Percentiles rank a stretch among this genome's conserved stretches.
These are phyloP conservation scores for Chrysopa pallens DNA, from an alignment of 1,140 invertebrate species.

Conservation along the genomic window DNA sequence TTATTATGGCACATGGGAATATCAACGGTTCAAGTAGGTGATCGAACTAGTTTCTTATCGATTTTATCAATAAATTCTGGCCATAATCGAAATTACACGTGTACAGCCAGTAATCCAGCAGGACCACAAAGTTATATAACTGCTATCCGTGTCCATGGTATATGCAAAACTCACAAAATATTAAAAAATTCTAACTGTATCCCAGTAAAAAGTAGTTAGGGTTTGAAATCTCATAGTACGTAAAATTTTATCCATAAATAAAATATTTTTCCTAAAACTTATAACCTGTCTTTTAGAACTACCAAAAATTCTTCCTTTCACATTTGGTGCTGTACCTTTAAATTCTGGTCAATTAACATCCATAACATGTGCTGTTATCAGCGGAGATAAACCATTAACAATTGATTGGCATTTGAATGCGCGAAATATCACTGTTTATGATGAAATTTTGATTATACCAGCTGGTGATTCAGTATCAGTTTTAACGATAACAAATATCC, in stretches of 20 bases:
- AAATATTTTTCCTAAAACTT: no score
- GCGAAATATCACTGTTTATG: constrained; percentile 35
- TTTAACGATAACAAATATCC: constrained; percentile 59
- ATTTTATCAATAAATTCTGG: constrained; percentile 39
- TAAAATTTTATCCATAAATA: no score
- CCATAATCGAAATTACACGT: constrained; percentile 56
- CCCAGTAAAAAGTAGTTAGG: no score
- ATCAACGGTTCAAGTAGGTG: constrained; percentile 11
- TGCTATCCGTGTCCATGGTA: constrained; percentile 11
- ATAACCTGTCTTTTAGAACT: constrained; percentile 36
- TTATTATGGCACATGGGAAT: constrained; percentile 23
- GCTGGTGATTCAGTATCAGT: constrained; percentile 58
- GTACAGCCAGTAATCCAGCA: constrained; percentile 42
- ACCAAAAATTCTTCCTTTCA: constrained; percentile 60
- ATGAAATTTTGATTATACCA: constrained; percentile 52
- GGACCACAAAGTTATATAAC: constrained; percentile 26
- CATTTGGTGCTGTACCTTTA: constrained; percentile 57
- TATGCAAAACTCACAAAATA: constrained; percentile 1
- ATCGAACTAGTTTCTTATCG: constrained; percentile 30
- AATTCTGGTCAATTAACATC: constrained; percentile 63
- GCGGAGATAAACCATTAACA: constrained; percentile 55
- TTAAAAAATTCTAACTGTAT: no score
- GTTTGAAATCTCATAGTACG: no score
- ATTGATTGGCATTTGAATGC: constrained; percentile 64
- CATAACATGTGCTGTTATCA: constrained; percentile 54